Conservation (phyloP, 2,797 vertebrate genomes). For the Platyrinchus mystaceus region DNA sequence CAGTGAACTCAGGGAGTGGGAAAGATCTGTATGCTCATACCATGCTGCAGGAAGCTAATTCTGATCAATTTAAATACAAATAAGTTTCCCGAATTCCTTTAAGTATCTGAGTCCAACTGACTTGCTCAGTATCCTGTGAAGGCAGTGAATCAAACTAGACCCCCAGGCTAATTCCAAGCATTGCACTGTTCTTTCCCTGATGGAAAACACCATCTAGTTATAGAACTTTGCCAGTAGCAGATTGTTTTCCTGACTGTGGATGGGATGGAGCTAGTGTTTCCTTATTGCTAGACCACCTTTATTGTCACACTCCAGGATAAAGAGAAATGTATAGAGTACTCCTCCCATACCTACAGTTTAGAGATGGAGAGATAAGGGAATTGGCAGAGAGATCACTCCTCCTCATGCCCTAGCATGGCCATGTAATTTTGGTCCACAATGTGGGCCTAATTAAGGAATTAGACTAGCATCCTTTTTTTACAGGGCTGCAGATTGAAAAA, state of each 20-base stretch:
- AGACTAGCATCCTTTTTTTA: constrained; percentile 11
- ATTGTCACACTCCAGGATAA: neutral
- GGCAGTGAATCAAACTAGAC: neutral
- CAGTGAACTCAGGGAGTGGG: neutral
- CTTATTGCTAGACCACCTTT: constrained; percentile 5
- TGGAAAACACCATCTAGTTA: neutral
- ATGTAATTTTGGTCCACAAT: neutral
- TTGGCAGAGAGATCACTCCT: neutral
- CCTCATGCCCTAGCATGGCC: constrained; percentile 18
- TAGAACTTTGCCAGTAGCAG: neutral
- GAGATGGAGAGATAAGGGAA: constrained; percentile 17
- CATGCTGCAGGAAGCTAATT: neutral
- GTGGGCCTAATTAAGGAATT: constrained; percentile 27
- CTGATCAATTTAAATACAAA: neutral
- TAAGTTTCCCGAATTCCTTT: neutral
- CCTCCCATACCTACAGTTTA: constrained; percentile 1
- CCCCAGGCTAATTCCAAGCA: neutral
- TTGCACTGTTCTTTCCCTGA: neutral
- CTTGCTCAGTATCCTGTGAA: neutral
- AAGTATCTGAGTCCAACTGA: neutral
- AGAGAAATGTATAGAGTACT: neutral
- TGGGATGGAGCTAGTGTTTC: neutral
- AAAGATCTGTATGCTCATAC: neutral
- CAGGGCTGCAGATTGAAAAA: neutral
- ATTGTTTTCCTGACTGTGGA: neutral